phyloP scores from a whole-genome alignment of 64 coral and sea anemone species.

The Pachyseris speciosa region DNA sequence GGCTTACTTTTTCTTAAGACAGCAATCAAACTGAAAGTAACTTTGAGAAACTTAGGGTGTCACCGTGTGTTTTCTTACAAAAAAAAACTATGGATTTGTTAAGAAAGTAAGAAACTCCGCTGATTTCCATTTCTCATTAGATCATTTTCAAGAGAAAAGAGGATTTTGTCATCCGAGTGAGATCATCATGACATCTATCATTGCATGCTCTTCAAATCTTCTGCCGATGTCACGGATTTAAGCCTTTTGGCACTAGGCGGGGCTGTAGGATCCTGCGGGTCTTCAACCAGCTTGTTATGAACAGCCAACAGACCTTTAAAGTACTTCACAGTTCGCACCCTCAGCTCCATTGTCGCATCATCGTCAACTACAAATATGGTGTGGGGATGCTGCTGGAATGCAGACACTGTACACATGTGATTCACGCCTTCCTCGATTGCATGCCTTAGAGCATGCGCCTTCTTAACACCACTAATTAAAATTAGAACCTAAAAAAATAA shows the following conservation, averaged over 20 bases:
- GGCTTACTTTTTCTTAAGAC: too few species aligned
- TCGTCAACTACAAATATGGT: slow-evolving; percentile 97
- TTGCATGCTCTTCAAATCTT: not conserved
- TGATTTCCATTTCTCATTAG: too few species aligned
- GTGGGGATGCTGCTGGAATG: slow-evolving; percentile 92
- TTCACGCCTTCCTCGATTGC: slow-evolving; percentile 94
- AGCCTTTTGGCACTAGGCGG: slow-evolving; percentile 79
- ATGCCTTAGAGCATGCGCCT: slow-evolving; percentile 86
- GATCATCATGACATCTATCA: not conserved
- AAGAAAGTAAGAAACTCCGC: too few species aligned
- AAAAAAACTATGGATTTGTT: too few species aligned
- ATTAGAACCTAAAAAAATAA: slow-evolving; percentile 88
- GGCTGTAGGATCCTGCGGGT: slow-evolving; percentile 77
- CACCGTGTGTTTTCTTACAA: too few species aligned
- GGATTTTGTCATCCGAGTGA: not conserved
- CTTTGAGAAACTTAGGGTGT: too few species aligned
- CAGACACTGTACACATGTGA: slow-evolving; percentile 97
- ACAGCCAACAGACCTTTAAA: slow-evolving; percentile 98
- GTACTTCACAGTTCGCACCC: slow-evolving; percentile 97
- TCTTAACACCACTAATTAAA: slow-evolving; percentile 91
- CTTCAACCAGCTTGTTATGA: slow-evolving; percentile 94
- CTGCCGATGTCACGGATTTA: slow-evolving; percentile 33
- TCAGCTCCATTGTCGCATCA: slow-evolving; percentile 96
- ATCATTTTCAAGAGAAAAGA: too few species aligned
- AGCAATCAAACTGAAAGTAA: too few species aligned